phyloP scores from a whole-genome alignment of 2,113 vertebrate genomes.

The Callocephalon fimbriatum region DNA sequence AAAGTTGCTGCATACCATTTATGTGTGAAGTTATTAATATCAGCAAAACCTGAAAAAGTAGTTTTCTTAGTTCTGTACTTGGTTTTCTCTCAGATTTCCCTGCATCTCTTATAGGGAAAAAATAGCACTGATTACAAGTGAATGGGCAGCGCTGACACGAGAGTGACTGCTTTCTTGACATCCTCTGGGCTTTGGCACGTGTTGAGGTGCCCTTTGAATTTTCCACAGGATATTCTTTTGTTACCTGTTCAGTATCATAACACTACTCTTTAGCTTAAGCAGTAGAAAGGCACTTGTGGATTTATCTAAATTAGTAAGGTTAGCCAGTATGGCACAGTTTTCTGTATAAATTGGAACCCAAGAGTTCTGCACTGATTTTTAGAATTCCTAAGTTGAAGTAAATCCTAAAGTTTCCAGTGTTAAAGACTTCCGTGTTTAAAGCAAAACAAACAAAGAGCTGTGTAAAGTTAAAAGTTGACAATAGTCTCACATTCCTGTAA shows the following conservation, averaged over 20 bases:
- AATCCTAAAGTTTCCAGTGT: not conserved
- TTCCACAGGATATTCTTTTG: fast-evolving
- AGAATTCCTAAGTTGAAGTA: not conserved
- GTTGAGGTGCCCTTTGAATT: not conserved
- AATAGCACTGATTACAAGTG: not conserved
- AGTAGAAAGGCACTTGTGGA: not conserved
- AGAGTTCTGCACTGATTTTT: not conserved
- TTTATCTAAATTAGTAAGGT: not conserved
- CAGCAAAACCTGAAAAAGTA: not conserved
- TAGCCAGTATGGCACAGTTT: not conserved
- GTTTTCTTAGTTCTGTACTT: not conserved
- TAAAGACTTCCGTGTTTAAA: not conserved
- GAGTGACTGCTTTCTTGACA: not conserved
- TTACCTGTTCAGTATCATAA: not conserved
- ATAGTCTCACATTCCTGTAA: not conserved
- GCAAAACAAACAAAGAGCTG: not conserved
- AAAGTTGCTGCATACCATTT: not conserved
- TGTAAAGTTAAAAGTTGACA: not conserved
- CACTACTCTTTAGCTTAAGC: not conserved
- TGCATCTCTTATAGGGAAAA: not conserved
- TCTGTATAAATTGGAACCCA: not conserved
- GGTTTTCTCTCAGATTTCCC: not conserved
- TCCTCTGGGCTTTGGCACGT: fast-evolving
- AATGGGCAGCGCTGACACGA: fast-evolving
- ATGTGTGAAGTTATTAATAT: not conserved